A percentile compares a stretch with the other conserved stretches of the same genome.
Evolutionary conservation across 2,888 invertebrate species (phyloP).

Genomic region (Fragum fragum): DNA sequence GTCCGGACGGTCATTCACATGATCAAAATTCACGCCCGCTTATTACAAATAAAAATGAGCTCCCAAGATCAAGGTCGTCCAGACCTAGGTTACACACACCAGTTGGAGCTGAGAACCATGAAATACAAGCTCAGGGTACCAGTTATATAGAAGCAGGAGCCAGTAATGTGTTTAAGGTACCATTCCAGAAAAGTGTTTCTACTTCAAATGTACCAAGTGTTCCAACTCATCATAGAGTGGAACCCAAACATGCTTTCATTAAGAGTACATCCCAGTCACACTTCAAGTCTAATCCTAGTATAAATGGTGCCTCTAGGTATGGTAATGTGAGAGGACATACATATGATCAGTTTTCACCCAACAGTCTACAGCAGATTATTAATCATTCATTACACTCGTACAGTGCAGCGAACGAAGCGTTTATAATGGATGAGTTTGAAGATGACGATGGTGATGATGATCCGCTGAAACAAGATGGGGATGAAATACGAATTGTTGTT

Average conservation of each 20-base stretch:
- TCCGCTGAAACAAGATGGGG: conserved; percentile 56
- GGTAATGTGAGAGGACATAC: conserved; percentile 53
- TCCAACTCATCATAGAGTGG: conserved; percentile 61
- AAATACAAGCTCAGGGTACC: conserved; percentile 56
- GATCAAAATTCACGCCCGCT: conserved; percentile 69
- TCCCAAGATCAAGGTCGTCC: conserved; percentile 60
- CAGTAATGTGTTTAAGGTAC: conserved; percentile 63
- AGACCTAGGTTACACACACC: conserved; percentile 70
- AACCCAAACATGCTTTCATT: conserved; percentile 73
- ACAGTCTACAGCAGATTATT: conserved; percentile 66
- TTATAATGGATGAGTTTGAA: conserved; percentile 71
- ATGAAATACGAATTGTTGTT: conserved; percentile 87
- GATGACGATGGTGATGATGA: conserved; percentile 71
- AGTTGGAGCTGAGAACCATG: conserved; percentile 73
- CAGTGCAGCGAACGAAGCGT: conserved; percentile 73
- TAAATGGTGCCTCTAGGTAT: conserved; percentile 26
- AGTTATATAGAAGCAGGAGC: conserved; percentile 69
- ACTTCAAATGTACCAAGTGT: conserved; percentile 61
- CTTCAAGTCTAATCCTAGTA: conserved; percentile 43
- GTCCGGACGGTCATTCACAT: conserved; percentile 66
- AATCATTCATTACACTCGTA: conserved; percentile 69
- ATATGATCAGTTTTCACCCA: conserved; percentile 68
- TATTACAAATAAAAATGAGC: conserved; percentile 50
- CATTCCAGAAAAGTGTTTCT: conserved; percentile 63
- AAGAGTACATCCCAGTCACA: conserved; percentile 71